Percentiles rank a stretch among this genome's conserved stretches.
Evolutionary conservation across 1,140 invertebrate species (phyloP).

Genomic region (Nixonia krombeini): DNA sequence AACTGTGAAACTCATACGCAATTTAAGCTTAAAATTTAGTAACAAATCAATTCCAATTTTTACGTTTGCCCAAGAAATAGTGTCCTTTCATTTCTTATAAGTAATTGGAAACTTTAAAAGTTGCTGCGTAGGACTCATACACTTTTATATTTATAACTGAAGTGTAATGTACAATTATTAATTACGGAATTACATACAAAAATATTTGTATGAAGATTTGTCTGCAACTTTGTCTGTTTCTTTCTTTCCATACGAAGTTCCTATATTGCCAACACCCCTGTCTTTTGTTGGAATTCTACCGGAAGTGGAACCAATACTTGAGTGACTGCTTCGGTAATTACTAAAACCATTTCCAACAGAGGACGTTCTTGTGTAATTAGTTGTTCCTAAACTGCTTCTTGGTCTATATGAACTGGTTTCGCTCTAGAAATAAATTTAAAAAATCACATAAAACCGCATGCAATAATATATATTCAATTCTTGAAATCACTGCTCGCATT

Average conservation of each 20-base stretch:
- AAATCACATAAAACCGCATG: slow-evolving; percentile 5
- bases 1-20: no score
- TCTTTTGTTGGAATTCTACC: slow-evolving; percentile 52
- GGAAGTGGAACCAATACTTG: slow-evolving; percentile 49
- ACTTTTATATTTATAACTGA: no score
- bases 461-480: no score
- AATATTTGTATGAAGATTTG: slow-evolving; percentile 60
- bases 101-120: no score
- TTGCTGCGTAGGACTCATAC: no score
- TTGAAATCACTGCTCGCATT: no score
- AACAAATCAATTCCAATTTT: no score
- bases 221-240: slow-evolving; percentile 58
- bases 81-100: no score
- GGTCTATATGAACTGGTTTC: slow-evolving; percentile 59
- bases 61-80: no score
- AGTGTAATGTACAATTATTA: no score
- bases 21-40: no score
- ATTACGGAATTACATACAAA: slow-evolving; percentile 55
- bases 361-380: slow-evolving; percentile 53
- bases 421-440: slow-evolving; percentile 51
- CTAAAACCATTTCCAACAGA: slow-evolving; percentile 53
- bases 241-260: slow-evolving; percentile 54
- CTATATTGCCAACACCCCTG: slow-evolving; percentile 48
- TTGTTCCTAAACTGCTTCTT: slow-evolving; percentile 47
- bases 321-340: slow-evolving; percentile 60